Evolutionary conservation across 2,888 invertebrate species (phyloP), one percentile per base, ranked within the genome.

Genomic region (Melieria crassipennis): DNA sequence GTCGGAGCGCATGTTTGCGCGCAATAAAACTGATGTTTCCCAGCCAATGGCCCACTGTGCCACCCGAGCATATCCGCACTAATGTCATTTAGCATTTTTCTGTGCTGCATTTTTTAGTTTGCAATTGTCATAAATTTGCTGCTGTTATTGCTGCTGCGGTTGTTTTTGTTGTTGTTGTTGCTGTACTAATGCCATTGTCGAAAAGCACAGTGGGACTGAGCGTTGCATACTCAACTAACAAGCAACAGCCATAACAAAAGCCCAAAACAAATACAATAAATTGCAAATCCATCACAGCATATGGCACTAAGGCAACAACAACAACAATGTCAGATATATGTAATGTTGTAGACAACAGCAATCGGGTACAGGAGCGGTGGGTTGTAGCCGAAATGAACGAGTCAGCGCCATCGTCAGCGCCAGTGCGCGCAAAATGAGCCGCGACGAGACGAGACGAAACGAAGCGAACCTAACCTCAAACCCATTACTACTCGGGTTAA

Each of bases 1-100:
- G 68, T 65, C 60, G 66, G 72, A 74, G 72, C 68, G 74, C 74
- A 74, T 74, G 74, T 72, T 74, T 45, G 57, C n/a, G 48, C 70
- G 62, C 68, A 63, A 70, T 74, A 72, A 74, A 69, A 42, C 30
- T 64, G 48, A 64, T 52, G 52, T 61, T 58, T 67, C 67, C 60
- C 43, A 52, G 50, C 16, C 16, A 48, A 30, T 30, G 30, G 30
- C 30, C 30, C 30, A 30, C 30, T 30, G 30, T 30, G 30, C 30
- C 30, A 30, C 30, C 30, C 30, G 30, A 30, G 30, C 30, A 30
- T 30, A 30, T 30, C 30, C 30, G 30, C 16, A 46, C 69, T 56
- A 62, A 69, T 70, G 46, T 16, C 47, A 58, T 10, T 70, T 16
- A 9, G 70, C 55, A 65, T 56, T 60, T 70, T 65, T 60, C 70